Evolutionary conservation across 2,797 vertebrate genomes (phyloP), one percentile per base, ranked within the genome.

Genomic region (Ctenopoma multispine): DNA sequence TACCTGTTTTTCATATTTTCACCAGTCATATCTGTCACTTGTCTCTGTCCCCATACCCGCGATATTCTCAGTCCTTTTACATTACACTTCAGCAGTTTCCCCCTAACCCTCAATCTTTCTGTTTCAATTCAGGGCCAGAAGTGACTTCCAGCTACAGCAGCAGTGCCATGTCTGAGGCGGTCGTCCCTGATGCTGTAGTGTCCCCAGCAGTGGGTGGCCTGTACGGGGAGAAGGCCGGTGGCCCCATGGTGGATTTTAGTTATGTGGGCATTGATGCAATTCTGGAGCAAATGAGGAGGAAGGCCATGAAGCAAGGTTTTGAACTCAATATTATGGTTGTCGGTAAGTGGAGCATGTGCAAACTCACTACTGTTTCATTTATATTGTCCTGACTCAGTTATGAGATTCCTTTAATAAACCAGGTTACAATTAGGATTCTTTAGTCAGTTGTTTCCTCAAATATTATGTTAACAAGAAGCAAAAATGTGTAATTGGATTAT

Each of bases 311-410:
- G 83, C 97, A 99, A 87, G 97, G 98, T 0, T 98, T 99, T 0
- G 97, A 99, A 86, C 96, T 99, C 87, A 99, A 99, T 93, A 98
- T 99, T 83, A 99, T 99, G 97, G 97, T 99, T 2, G 97, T 99
- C 15, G 98, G 98, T 99, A 90, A 96, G 97, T 92, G 63, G 17
- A 40, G 0, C 10, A 27, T 13, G 8, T 72, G 20, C 40, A 18
- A 36, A 40, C 13, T 34, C 7, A 46, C 4, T 50, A 3, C 58
- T 27, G n/a, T 70, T 64, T 36, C 13, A 23, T 9, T 46, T 1
- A 4, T 18, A 8, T 46, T 63, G 5, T 48, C 18, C 49, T 18
- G 34, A 48, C 43, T 46, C n/a, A 12, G 4, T 50, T 34, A n/a
- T 34, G 31, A 34, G 31, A 4, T 34, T 6, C 31, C 7, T 34